phyloP scores from a whole-genome alignment of 2,888 invertebrate species.

The Polydrusus tereticollis region DNA sequence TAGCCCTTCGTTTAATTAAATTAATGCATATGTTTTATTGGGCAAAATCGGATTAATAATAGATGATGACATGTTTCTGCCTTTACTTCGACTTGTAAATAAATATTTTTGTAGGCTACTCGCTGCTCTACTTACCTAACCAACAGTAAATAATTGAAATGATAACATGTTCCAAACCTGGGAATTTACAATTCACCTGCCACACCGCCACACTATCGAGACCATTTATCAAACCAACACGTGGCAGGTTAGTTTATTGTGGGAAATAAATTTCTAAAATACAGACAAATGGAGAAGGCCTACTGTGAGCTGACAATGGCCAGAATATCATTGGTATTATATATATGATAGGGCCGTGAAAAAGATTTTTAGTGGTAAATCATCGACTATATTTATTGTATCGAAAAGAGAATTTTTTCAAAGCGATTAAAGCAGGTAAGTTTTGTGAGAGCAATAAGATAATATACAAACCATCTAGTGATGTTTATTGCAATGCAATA shows the following conservation, averaged over 20 bases:
- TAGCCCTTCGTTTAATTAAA: too few species aligned
- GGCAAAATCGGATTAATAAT: too few species aligned
- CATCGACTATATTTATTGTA: neutral
- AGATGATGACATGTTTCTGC: too few species aligned
- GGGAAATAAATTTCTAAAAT: slow-evolving; percentile 38
- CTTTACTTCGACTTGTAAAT: too few species aligned
- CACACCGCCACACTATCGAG: slow-evolving; percentile 3
- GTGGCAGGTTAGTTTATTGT: slow-evolving; percentile 35
- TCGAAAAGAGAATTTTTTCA: neutral
- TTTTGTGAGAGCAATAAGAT: too few species aligned
- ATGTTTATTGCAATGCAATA: too few species aligned
- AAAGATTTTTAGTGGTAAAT: slow-evolving; percentile 5
- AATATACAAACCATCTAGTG: too few species aligned
- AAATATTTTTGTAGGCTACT: neutral
- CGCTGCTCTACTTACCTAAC: neutral
- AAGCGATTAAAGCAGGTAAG: too few species aligned
- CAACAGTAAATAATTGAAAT: neutral
- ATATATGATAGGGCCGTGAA: slow-evolving; percentile 15
- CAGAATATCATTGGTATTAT: neutral
- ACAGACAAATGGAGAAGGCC: slow-evolving; percentile 26
- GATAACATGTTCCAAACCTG: neutral
- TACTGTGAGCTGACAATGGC: slow-evolving; percentile 7
- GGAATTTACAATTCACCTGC: slow-evolving; percentile 32
- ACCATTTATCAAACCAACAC: slow-evolving; percentile 41
- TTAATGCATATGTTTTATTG: too few species aligned